A percentile compares a stretch with the other conserved stretches of the same genome.
phyloP scores from a whole-genome alignment of 1,140 invertebrate genomes.

The Pseudomyrmex sp. region DNA sequence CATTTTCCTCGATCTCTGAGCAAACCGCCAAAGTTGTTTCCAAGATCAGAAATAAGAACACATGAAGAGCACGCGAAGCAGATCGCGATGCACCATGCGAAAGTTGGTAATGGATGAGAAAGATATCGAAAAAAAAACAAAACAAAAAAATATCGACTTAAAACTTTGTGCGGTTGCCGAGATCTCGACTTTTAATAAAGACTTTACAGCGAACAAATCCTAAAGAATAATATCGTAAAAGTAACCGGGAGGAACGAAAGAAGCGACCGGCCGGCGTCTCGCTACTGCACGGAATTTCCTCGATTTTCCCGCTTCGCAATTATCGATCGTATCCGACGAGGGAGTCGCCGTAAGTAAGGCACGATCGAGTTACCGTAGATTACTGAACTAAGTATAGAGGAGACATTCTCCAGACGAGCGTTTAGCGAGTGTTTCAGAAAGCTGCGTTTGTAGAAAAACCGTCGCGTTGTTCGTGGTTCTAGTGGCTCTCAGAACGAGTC shows the following conservation, averaged over 20 bases:
- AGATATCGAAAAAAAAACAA: constrained; percentile 74
- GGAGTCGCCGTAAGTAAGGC: not conserved
- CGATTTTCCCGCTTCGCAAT: constrained; percentile 65
- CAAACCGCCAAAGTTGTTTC: constrained; percentile 24
- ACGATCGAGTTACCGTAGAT: constrained; percentile 62
- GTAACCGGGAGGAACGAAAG: constrained; percentile 51
- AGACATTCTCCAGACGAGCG: constrained; percentile 17
- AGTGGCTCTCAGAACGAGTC: constrained; percentile 45
- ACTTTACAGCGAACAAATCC: constrained; percentile 70
- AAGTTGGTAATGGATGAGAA: constrained; percentile 61
- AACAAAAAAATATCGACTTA: constrained; percentile 76
- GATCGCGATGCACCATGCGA: not conserved
- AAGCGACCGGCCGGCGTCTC: constrained; percentile 20
- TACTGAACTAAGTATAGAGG: constrained; percentile 13
- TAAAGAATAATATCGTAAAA: constrained; percentile 74
- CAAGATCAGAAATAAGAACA: constrained; percentile 10
- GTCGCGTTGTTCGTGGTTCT: constrained; percentile 22
- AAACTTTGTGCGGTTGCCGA: constrained; percentile 73
- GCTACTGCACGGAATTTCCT: constrained; percentile 36
- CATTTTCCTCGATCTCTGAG: not conserved
- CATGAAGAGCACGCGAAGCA: not conserved
- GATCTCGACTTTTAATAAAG: constrained; percentile 79
- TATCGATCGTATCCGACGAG: constrained; percentile 58
- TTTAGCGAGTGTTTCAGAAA: constrained; percentile 64
- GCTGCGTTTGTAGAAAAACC: constrained; percentile 27